Evolutionary conservation across 2,797 vertebrate genomes (phyloP), one percentile per base, ranked within the genome.

Genomic region (Pampus argenteus): DNA sequence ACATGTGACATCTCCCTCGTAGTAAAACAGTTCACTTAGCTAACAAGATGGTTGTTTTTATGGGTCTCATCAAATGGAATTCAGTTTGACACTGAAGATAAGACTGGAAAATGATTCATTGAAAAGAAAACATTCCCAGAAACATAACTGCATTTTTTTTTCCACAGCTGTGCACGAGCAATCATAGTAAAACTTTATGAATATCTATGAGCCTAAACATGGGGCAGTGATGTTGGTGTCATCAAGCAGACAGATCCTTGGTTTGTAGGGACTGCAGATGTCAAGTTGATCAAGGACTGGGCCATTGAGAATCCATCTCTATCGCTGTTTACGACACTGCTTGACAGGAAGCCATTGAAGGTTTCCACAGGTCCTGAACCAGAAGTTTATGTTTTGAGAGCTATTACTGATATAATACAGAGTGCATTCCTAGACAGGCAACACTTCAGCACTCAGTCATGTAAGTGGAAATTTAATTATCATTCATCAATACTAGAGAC

Each of bases 391-490:
- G 45, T 71, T 75, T 78, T 68, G 13, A 77, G 20, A 66, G 60
- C 57, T 73, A 75, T 84, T 73, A 28, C 60, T 60, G 68, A 52
- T 56, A 2, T 2, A 58, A 86, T 77, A 71, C 73, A 82, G 65
- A 79, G 71, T 78, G 81, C 86, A 82, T 86, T 86, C 64, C 74
- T 56, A 59, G 66, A 70, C 80, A 52, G n/a, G n/a, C n/a, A n/a
- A 83, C 55, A 73, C 2, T 29, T 56, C 9, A 51, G 23, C 17
- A 25, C 13, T 28, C 23, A 38, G 10, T 58, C 28, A 23, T 25
- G 20, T 36, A 36, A 36, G 7, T 36, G 34, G 34, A 36, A 36
- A 9, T 6, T 6, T 36, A 36, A 36, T 36, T 36, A 36, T 36
- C 34, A 36, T 7, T 7, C 34, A 36, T 36, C 34, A 36, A 36